Conservation (phyloP, 2,797 vertebrate genomes). For the Cyprinodon diabolis region DNA sequence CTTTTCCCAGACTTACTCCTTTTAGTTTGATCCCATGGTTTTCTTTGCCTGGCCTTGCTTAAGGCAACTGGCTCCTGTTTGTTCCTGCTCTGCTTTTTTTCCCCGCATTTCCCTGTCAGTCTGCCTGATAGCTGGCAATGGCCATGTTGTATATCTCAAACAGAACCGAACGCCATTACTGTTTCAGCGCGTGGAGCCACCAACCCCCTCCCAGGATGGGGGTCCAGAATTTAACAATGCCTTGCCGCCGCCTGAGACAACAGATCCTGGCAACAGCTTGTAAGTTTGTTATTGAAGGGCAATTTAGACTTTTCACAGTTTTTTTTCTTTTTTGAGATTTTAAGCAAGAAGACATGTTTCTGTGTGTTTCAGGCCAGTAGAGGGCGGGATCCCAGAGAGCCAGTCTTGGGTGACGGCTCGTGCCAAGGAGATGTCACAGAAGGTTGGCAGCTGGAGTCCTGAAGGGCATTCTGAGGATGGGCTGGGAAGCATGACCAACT, state of each 20-base stretch:
- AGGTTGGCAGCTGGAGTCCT: constrained; percentile 92
- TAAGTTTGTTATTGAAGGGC: constrained; percentile 75
- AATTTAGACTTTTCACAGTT: background rate
- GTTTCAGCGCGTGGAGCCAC: constrained; percentile 96
- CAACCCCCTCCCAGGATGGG: constrained; percentile 88
- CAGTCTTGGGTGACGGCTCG: constrained; percentile 94
- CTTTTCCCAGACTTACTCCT: constrained; percentile 24
- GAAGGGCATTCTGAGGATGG: constrained; percentile 85
- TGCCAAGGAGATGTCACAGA: constrained; percentile 95
- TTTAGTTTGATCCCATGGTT: constrained; percentile 43
- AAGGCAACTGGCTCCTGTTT: constrained; percentile 38
- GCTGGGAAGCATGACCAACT: constrained; percentile 86
- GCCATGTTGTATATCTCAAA: constrained; percentile 87
- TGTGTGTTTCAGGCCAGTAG: constrained; percentile 75
- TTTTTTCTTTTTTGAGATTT: constrained; percentile 9
- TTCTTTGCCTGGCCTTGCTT: constrained; percentile 50
- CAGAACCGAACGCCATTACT: constrained; percentile 98
- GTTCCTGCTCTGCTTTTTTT: constrained; percentile 61
- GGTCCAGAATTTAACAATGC: constrained; percentile 80
- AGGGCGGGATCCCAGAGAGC: constrained; percentile 86
- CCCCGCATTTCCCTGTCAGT: constrained; percentile 78
- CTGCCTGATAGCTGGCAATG: constrained; percentile 82
- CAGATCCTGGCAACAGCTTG: constrained; percentile 82
- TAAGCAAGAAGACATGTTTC: background rate
- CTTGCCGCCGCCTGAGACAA: constrained; percentile 78